Evolutionary conservation across 2,888 invertebrate species (phyloP).

Genomic region (Ormyrus pomaceus): DNA sequence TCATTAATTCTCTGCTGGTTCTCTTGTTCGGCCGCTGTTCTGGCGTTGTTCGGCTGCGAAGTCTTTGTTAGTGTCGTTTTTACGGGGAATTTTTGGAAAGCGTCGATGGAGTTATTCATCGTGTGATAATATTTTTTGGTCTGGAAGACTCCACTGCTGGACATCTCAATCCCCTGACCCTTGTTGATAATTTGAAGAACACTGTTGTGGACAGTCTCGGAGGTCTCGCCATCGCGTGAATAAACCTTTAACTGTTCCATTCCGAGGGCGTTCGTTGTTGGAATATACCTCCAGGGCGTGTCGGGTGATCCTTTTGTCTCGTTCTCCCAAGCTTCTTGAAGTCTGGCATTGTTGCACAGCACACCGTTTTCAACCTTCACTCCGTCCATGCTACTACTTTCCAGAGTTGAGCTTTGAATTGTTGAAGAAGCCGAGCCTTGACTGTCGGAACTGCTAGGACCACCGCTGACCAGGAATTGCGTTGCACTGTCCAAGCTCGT

Average conservation of each 20-base stretch:
- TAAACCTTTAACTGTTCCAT: constrained; percentile 69
- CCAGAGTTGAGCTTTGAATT: constrained; percentile 56
- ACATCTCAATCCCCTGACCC: constrained; percentile 70
- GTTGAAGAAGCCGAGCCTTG: constrained; percentile 48
- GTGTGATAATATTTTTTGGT: constrained; percentile 70
- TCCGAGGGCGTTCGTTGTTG: constrained; percentile 67
- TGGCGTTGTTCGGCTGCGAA: constrained; percentile 20
- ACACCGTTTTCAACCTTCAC: constrained; percentile 71
- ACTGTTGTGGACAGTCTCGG: constrained; percentile 67
- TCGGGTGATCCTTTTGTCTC: constrained; percentile 72
- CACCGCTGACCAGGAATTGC: constrained; percentile 66
- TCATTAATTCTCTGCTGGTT: constrained; percentile 68
- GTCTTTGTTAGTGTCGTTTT: constrained; percentile 11
- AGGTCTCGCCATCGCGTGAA: constrained; percentile 63
- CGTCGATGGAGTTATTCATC: constrained; percentile 67
- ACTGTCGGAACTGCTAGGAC: constrained; percentile 65
- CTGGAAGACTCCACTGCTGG: constrained; percentile 68
- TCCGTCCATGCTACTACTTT: constrained; percentile 62
- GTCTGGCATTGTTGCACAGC: constrained; percentile 71
- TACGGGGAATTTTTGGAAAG: constrained; percentile 45
- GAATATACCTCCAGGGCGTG: constrained; percentile 73
- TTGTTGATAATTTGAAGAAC: constrained; percentile 73
- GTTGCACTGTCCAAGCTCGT: constrained; percentile 59
- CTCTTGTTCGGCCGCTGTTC: constrained; percentile 29
- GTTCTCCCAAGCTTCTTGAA: constrained; percentile 74